These are phyloP conservation scores for Dicyrtoma fusca DNA, from an alignment of 2,888 invertebrate genomes.

Conservation along the genomic window DNA sequence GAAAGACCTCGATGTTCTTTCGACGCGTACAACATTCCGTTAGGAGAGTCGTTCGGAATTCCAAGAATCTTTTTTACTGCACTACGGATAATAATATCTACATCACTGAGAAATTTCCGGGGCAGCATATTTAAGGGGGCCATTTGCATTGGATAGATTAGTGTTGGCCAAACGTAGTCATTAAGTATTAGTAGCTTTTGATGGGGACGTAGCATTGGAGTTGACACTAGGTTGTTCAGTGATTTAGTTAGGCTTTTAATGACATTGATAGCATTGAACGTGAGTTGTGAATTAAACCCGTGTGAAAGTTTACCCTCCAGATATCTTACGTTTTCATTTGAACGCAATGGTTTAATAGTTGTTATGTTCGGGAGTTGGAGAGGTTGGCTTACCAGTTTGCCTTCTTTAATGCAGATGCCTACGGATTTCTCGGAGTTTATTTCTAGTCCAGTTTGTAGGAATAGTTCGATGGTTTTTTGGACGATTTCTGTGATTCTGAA, in stretches of 20 bases:
- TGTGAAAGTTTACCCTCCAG: too few relatives aligned
- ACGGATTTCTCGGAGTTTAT: too few relatives aligned
- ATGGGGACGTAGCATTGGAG: slow-evolving; percentile 24
- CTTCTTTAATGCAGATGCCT: too few relatives aligned
- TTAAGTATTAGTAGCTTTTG: slow-evolving; percentile 36
- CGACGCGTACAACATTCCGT: slow-evolving; percentile 33
- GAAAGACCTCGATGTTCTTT: slow-evolving; percentile 16
- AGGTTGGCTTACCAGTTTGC: too few relatives aligned
- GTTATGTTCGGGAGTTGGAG: too few relatives aligned
- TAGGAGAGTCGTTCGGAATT: slow-evolving; percentile 32
- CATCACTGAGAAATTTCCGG: background rate
- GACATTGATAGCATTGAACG: too few relatives aligned
- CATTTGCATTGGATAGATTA: slow-evolving; percentile 30
- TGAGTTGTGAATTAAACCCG: too few relatives aligned
- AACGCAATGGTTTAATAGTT: too few relatives aligned
- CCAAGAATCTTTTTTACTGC: slow-evolving; percentile 17
- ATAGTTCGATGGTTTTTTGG: too few relatives aligned
- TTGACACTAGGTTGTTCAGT: background rate
- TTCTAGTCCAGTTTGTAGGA: too few relatives aligned
- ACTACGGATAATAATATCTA: slow-evolving; percentile 30
- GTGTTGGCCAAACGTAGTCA: slow-evolving; percentile 37
- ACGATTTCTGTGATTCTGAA: background rate
- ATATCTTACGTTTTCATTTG: too few relatives aligned
- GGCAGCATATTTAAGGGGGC: slow-evolving; percentile 24
- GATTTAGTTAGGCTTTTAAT: too few relatives aligned